These are phyloP conservation scores for Macheiramphus alcinus DNA, from an alignment of 2,113 vertebrate genomes.

Conservation along the genomic window DNA sequence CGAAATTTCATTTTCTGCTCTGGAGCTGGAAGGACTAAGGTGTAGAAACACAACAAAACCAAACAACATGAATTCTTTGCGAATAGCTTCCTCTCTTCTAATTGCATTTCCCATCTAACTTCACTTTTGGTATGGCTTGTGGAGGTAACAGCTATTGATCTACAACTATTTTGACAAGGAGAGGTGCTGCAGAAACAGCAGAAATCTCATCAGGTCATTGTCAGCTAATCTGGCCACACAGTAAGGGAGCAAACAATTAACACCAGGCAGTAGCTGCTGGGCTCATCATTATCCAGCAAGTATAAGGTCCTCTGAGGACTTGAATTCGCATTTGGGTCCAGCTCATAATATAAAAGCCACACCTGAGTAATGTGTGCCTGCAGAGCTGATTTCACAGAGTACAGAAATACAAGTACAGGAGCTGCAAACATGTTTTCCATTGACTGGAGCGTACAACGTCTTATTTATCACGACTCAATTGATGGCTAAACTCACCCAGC, in stretches of 20 bases:
- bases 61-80: background rate
- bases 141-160: constrained; percentile 54
- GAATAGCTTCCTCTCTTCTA: constrained; percentile 27
- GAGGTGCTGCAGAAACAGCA: constrained; percentile 29
- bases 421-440: constrained; percentile 41
- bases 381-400: constrained; percentile 6
- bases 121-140: background rate
- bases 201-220: constrained; percentile 50
- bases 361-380: background rate
- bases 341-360: background rate
- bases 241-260: constrained; percentile 51
- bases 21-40: background rate
- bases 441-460: background rate
- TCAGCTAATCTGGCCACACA: constrained; percentile 45
- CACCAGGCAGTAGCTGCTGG: background rate
- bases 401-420: background rate
- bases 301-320: constrained; percentile 28
- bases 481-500: constrained; percentile 44
- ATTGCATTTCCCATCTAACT: constrained; percentile 35
- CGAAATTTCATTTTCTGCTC: constrained; percentile 19
- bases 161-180: constrained; percentile 33
- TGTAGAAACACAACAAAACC: background rate
- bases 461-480: constrained; percentile 55
- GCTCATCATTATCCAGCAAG: constrained; percentile 21
- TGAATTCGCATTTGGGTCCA: background rate